phyloP scores from a whole-genome alignment of 2,888 invertebrate species.

The Agonopterix arenella region DNA sequence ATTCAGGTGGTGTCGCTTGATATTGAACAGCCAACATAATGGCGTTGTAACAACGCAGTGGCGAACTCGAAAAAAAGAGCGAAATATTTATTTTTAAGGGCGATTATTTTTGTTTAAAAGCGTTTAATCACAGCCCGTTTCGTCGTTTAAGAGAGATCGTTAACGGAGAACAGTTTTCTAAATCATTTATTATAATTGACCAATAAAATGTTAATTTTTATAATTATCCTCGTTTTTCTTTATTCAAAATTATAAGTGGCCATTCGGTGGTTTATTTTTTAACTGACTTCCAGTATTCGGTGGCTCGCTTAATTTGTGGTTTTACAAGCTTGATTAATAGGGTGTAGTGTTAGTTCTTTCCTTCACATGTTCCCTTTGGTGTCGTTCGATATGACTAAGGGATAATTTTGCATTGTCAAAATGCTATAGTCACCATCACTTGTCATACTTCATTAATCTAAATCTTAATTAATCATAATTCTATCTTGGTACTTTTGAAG shows the following conservation, averaged over 20 bases:
- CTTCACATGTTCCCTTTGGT: no score
- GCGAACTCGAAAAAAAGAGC: slow-evolving; percentile 34
- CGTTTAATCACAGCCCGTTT: slow-evolving; percentile 48
- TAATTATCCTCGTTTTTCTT: slow-evolving; percentile 41
- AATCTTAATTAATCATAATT: no score
- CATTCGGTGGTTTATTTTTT: slow-evolving; percentile 2
- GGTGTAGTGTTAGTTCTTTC: not conserved
- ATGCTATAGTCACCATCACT: no score
- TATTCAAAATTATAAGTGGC: slow-evolving; percentile 13
- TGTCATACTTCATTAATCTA: no score
- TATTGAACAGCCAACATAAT: slow-evolving; percentile 36
- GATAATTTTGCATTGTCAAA: no score
- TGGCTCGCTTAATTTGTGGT: not conserved
- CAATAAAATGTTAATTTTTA: slow-evolving; percentile 61
- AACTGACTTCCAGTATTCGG: slow-evolving; percentile 2
- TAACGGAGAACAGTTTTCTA: slow-evolving; percentile 39
- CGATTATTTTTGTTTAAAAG: slow-evolving; percentile 63
- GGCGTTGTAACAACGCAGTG: slow-evolving; percentile 46
- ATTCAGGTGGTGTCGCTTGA: slow-evolving; percentile 12
- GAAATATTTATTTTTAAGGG: slow-evolving; percentile 57
- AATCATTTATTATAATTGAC: slow-evolving; percentile 61
- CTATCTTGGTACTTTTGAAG: no score
- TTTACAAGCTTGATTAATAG: not conserved
- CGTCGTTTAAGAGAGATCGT: slow-evolving; percentile 36
- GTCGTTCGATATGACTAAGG: no score